These are phyloP conservation scores for Ciconia stormi DNA, from an alignment of 2,113 vertebrate species.

Conservation along the genomic window DNA sequence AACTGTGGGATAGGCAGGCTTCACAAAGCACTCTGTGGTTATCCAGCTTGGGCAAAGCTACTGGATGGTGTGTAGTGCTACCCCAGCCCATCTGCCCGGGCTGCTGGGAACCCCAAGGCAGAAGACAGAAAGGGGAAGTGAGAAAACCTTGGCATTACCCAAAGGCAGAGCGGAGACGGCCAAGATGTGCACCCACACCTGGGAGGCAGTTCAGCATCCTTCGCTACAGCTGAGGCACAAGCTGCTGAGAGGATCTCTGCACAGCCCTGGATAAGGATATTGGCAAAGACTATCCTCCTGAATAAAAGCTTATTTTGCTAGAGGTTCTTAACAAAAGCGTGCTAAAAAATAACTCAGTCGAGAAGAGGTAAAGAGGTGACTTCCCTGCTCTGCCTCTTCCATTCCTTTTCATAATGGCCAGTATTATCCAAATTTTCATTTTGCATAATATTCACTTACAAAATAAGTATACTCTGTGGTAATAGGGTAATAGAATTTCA, in stretches of 20 bases:
- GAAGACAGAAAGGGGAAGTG: not conserved
- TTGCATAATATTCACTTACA: not conserved
- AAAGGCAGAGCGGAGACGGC: not conserved
- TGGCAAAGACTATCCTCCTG: rapidly evolving
- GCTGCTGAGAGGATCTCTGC: not conserved
- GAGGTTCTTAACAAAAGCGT: not conserved
- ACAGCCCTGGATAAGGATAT: not conserved
- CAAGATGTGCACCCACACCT: not conserved
- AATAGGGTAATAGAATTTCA: not conserved
- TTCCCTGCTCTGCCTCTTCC: not conserved
- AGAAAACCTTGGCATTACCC: not conserved
- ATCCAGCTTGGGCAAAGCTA: not conserved
- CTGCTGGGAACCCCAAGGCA: not conserved
- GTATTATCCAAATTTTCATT: not conserved
- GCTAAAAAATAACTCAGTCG: not conserved
- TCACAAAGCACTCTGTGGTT: not conserved
- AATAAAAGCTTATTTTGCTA: not conserved
- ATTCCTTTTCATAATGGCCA: not conserved
- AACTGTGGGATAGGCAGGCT: not conserved
- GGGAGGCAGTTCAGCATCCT: not conserved
- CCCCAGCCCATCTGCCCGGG: not conserved
- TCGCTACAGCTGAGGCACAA: rapidly evolving
- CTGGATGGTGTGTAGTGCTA: rapidly evolving
- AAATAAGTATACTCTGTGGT: not conserved
- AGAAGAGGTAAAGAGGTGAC: not conserved